Percentiles rank a stretch among this genome's conserved stretches.
Conservation (phyloP, 2,797 vertebrate genomes). For the Lerista edwardsae region DNA sequence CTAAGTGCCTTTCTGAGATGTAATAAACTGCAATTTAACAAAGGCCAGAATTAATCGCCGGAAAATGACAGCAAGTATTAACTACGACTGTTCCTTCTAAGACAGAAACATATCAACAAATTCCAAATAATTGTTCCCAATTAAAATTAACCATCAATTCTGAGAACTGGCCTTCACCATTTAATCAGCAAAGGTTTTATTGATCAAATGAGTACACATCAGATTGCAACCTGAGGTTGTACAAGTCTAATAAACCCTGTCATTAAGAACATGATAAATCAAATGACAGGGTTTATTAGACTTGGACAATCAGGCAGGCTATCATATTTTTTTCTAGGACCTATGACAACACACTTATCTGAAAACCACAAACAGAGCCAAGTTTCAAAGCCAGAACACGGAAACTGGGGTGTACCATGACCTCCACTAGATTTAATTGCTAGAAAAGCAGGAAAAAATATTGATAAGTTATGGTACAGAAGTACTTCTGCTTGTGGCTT, state of each 20-base stretch:
- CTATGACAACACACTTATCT: neutral
- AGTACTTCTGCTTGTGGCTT: neutral
- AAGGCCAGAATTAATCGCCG: neutral
- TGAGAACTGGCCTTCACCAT: neutral
- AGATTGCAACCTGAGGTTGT: neutral
- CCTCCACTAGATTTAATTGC: neutral
- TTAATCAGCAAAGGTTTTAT: neutral
- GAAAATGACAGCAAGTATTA: neutral
- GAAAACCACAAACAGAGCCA: neutral
- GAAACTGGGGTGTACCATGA: neutral
- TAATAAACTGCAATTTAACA: neutral
- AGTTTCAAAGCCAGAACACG: neutral
- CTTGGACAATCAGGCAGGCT: neutral
- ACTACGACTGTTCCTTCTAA: neutral
- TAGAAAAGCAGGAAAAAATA: neutral
- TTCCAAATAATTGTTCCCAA: no score
- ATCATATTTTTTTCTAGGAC: neutral
- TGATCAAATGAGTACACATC: neutral
- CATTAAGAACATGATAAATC: no score
- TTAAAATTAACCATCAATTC: neutral
- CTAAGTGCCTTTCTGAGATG: neutral
- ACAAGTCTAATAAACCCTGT: no score
- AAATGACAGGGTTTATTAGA: no score
- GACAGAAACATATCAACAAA: neutral
- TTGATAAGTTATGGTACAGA: neutral